Percentiles rank a stretch among this genome's conserved stretches.
These are phyloP conservation scores for pig (Sus scrofa) DNA, from an alignment of 2,113 vertebrate species.

Conservation along the genomic window T2T-Sscrofa CM000813.6:18102001-18102500, in stretches of 20 bases:
- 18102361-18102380: background rate
- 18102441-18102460: conserved; percentile 52
- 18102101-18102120: background rate
- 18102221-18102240: conserved; percentile 55
- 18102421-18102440: conserved; percentile 64
- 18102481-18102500: conserved; percentile 25
- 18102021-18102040: background rate
- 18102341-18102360: conserved; percentile 37
- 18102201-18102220: conserved; percentile 44
- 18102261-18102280: background rate
- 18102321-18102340: background rate
- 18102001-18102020: background rate
- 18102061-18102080: background rate
- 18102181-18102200: background rate
- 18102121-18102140: background rate
- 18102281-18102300: background rate
- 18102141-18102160: background rate
- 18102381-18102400: conserved; percentile 20
- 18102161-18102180: background rate
- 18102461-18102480: conserved; percentile 51
- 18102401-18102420: conserved; percentile 26
- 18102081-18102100: background rate
- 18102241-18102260: conserved; percentile 34
- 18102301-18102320: background rate
- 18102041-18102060: background rate